Conservation (phyloP, 2,113 vertebrate species). For the Setophaga petechia region DNA sequence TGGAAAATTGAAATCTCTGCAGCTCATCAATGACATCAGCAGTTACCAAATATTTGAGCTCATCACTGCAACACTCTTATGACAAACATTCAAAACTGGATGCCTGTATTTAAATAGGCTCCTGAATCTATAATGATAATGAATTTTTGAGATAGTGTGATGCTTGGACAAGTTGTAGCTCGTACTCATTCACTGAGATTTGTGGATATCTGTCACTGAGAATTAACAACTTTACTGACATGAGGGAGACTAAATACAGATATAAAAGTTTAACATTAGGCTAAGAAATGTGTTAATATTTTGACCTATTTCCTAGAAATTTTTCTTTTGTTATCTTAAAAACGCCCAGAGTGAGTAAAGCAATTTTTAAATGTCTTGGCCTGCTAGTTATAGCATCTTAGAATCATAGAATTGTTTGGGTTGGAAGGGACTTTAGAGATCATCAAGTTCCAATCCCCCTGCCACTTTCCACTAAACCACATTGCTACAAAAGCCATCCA, state of each 20-base stretch:
- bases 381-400: background rate
- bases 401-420: background rate
- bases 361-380: background rate
- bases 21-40: background rate
- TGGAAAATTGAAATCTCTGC: background rate
- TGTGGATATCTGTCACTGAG: background rate
- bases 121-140: background rate
- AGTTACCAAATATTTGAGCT: background rate
- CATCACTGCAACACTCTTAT: background rate
- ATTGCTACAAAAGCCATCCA: background rate
- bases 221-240: background rate
- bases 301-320: background rate
- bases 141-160: background rate
- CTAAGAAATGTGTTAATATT: background rate
- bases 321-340: conserved; percentile 10
- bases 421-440: background rate
- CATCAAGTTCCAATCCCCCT: background rate
- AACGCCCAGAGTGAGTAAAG: background rate
- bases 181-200: background rate
- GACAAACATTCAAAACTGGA: background rate
- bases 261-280: background rate
- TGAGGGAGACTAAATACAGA: background rate
- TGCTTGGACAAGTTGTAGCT: background rate
- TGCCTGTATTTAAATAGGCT: background rate
- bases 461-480: background rate